Base-by-base conservation (phyloP, 1,140 invertebrate species). In the Babylonia areolata region DNA sequence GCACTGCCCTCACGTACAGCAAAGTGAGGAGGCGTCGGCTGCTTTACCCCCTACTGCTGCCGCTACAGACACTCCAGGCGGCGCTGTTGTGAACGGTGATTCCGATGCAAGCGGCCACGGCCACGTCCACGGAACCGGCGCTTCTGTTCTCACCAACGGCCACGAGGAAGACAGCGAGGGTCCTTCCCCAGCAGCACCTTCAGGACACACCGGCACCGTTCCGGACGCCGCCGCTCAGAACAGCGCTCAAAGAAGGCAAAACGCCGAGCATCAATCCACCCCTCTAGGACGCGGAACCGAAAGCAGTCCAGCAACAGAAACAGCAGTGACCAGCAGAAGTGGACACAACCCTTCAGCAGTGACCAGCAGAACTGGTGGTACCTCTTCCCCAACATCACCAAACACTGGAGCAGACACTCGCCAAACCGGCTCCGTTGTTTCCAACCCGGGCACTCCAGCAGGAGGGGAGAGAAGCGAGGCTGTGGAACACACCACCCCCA, bases 1-100 rank as follows among this genome's bases (percentile, higher is more conserved):
- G 42, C 12, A 73, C 23, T 87, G 87, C 69, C 11, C 23, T 20
- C 82, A 75, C 85, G 35, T 87, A 23, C 35, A 5, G 15, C n/a
- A 77, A 54, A 42, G 15, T 5, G 73, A 51, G 37, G 39, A 40
- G 35, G 3, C 42, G 69, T n/a, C 58, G n/a, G 69, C 69, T 31
- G 73, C n/a, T n/a, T 17, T 23, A 46, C 28, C 17, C 37, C 39
- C 40, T 31, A 42, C 33, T 9, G 58, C 12, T 20, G 5, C 37
- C 20, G 33, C n/a, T 17, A 0, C 17, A 37, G 46, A 0, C 35
- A 2, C 40, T n/a, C 46, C 15, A 28, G 33, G n/a, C 3, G 42
- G 6, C 11, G 80, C 5, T 37, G 80, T 15, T 17, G 46, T 2
- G 35, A n/a, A 37, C 12, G 71, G 71, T 15, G 33, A 35, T 6